phyloP scores from a whole-genome alignment of 2,113 vertebrate genomes.

The Actenoides hombroni region DNA sequence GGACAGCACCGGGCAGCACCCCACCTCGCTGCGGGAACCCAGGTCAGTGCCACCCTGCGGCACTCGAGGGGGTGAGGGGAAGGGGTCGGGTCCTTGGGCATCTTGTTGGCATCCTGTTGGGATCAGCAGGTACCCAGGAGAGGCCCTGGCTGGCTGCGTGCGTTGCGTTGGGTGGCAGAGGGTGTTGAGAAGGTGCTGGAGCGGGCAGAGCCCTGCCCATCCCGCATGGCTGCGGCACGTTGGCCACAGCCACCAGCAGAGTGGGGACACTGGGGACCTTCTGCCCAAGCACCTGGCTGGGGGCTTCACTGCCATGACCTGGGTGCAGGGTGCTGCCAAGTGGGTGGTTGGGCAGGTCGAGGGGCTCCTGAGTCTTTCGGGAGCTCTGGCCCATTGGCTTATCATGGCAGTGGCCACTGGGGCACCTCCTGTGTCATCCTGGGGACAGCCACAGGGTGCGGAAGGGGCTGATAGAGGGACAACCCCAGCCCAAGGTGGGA shows the following conservation, averaged over 20 bases:
- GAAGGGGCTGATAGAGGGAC: neutral
- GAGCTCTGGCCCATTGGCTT: accelerated
- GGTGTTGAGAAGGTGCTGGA: neutral
- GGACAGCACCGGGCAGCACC: conserved; percentile 66
- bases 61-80: accelerated
- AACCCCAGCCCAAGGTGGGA: neutral
- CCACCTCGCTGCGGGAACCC: conserved; percentile 63
- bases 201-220: neutral
- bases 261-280: neutral
- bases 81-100: accelerated
- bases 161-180: neutral
- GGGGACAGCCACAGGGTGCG: accelerated
- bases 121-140: neutral
- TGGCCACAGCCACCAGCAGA: neutral
- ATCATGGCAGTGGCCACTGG: neutral
- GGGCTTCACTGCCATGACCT: neutral
- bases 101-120: neutral
- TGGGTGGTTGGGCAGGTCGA: accelerated
- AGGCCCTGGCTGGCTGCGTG: neutral
- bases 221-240: neutral
- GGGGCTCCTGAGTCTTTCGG: neutral
- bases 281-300: accelerated
- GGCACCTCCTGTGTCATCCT: neutral
- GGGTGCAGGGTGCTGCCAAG: neutral
- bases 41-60: conserved; percentile 60